Conservation (phyloP, 2,797 vertebrate genomes). For the Scleropages formosus region DNA sequence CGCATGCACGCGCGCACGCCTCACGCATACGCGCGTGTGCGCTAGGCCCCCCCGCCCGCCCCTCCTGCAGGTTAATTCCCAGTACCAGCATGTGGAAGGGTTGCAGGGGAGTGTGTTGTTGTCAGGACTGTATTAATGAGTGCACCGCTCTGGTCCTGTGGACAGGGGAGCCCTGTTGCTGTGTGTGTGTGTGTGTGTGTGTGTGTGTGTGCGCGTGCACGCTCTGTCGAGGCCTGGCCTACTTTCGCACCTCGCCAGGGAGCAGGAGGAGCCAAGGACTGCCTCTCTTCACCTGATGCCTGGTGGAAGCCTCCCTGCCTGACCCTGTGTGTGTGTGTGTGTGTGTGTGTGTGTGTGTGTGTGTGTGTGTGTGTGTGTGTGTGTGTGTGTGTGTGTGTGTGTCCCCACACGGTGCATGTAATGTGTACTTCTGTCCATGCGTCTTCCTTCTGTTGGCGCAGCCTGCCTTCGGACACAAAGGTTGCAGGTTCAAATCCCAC, state of each 20-base stretch:
- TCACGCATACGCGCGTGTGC: too few relatives aligned
- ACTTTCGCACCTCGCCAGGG: slow-evolving; percentile 75
- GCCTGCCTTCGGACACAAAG: too few relatives aligned
- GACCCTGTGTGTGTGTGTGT: slow-evolving; percentile 4
- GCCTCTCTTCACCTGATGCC: slow-evolving; percentile 75
- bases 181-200: slow-evolving; percentile 41
- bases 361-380: neutral
- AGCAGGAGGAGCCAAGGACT: slow-evolving; percentile 74
- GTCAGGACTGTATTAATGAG: slow-evolving; percentile 81
- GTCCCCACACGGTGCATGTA: too few relatives aligned
- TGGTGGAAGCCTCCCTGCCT: slow-evolving; percentile 63
- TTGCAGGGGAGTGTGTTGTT: slow-evolving; percentile 74
- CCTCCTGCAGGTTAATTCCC: slow-evolving; percentile 68
- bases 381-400: neutral
- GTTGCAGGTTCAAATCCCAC: too few relatives aligned
- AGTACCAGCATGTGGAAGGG: slow-evolving; percentile 56
- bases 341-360: neutral
- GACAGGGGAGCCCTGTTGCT: slow-evolving; percentile 48
- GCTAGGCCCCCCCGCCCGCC: slow-evolving; percentile 52
- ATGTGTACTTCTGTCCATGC: too few relatives aligned
- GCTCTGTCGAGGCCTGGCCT: slow-evolving; percentile 79
- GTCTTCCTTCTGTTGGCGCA: too few relatives aligned
- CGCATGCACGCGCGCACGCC: slow-evolving; percentile 18
- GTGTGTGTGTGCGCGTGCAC: slow-evolving; percentile 38
- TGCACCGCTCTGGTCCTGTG: slow-evolving; percentile 56